A percentile compares a stretch with the other conserved stretches of the same genome.
Conservation (phyloP, 1,140 invertebrate genomes). For the Akabosia matsudoensis region DNA sequence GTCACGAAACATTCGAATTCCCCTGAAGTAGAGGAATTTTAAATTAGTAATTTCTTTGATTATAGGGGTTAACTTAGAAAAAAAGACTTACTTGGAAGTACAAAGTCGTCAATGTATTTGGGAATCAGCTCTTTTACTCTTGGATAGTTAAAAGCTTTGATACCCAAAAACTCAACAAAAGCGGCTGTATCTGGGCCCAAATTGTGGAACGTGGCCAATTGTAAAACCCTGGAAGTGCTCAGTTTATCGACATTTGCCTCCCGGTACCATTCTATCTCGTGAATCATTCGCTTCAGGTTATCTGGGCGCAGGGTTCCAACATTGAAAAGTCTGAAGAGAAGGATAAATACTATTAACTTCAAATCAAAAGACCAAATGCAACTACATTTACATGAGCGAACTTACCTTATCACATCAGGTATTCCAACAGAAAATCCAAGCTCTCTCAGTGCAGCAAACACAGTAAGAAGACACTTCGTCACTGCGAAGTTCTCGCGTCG, state of each 20-base stretch:
- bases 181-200: not conserved
- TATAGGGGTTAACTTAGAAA: no score
- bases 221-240: no score
- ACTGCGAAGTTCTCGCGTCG: slow-evolving; percentile 29
- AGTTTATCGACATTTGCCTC: no score
- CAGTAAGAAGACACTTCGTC: slow-evolving; percentile 19
- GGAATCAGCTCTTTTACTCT: slow-evolving; percentile 33
- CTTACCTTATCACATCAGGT: slow-evolving; percentile 38
- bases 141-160: slow-evolving; percentile 34
- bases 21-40: slow-evolving; percentile 24
- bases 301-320: not conserved
- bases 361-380: not conserved
- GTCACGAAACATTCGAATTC: slow-evolving; percentile 36
- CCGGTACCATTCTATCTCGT: no score
- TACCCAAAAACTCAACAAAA: slow-evolving; percentile 31
- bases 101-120: slow-evolving; percentile 37
- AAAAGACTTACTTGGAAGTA: slow-evolving; percentile 36
- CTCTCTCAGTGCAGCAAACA: slow-evolving; percentile 39
- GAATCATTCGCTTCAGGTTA: no score
- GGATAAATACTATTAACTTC: not conserved
- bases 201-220: not conserved
- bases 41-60: not conserved
- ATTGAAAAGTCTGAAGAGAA: not conserved
- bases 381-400: slow-evolving; percentile 17
- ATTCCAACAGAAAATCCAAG: slow-evolving; percentile 37